These are phyloP conservation scores for Phalloptychus januarius DNA, from an alignment of 2,797 vertebrate genomes.

Conservation along the genomic window DNA sequence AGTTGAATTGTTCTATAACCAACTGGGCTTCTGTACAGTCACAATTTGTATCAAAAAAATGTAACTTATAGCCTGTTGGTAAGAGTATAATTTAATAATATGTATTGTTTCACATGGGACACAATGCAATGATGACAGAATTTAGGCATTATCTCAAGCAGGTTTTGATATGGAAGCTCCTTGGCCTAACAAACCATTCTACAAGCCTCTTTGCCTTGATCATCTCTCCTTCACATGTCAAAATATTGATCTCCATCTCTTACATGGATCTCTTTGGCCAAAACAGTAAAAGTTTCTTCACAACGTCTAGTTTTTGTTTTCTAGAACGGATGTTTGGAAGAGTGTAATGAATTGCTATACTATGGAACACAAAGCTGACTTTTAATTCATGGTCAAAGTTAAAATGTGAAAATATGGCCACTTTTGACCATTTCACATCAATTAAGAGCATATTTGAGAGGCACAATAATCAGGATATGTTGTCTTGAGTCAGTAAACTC, in stretches of 20 bases:
- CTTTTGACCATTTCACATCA: background rate
- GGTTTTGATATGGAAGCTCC: slow-evolving; percentile 55
- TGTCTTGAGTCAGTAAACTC: background rate
- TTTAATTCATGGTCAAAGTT: background rate
- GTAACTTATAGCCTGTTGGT: slow-evolving; percentile 50
- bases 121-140: slow-evolving; percentile 70
- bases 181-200: slow-evolving; percentile 71
- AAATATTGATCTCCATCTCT: slow-evolving; percentile 31
- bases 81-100: slow-evolving; percentile 65
- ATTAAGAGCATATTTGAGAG: background rate
- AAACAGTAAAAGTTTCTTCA: slow-evolving; percentile 10
- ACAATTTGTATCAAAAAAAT: slow-evolving; percentile 48
- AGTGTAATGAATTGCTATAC: background rate
- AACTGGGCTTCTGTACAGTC: slow-evolving; percentile 66
- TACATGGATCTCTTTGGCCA: slow-evolving; percentile 31
- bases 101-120: slow-evolving; percentile 70
- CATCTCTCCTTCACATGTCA: slow-evolving; percentile 53
- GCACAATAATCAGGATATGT: background rate
- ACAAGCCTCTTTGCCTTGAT: slow-evolving; percentile 69
- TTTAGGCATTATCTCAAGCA: slow-evolving; percentile 50
- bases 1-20: slow-evolving; percentile 48
- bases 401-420: background rate
- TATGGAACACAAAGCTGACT: background rate
- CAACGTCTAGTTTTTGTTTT: slow-evolving; percentile 14
- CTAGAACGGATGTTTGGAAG: slow-evolving; percentile 15